Percentiles rank a stretch among this genome's conserved stretches.
Conservation (phyloP, 64 coral and sea anemone genomes). For the Acropora yongei region DNA sequence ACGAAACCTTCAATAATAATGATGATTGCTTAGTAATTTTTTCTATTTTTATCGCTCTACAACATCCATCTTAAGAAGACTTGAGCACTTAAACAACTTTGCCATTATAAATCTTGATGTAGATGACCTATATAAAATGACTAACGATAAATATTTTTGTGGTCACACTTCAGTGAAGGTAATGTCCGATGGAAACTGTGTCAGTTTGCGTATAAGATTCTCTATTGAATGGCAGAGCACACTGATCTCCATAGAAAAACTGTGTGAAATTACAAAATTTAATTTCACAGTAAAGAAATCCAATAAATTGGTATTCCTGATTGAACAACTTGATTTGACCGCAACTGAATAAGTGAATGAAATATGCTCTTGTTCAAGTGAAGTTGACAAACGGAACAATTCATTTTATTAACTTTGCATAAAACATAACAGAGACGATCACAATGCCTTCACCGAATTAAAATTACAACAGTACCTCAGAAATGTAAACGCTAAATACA, state of each 20-base stretch:
- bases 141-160: background rate
- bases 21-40: background rate
- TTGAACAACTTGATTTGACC: background rate
- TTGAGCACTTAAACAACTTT: background rate
- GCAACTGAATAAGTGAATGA: background rate
- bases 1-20: background rate
- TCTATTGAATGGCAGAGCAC: background rate
- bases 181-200: background rate
- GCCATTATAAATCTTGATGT: background rate
- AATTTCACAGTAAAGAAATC: background rate
- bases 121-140: background rate
- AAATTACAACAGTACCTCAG: background rate
- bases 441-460: background rate
- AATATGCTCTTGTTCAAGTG: background rate
- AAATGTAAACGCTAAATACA: background rate
- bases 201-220: background rate
- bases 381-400: background rate
- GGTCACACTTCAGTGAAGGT: background rate
- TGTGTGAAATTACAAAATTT: background rate
- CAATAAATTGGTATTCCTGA: background rate
- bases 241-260: background rate
- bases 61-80: background rate
- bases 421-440: conserved; percentile 3
- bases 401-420: conserved; percentile 2
- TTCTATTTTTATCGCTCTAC: background rate